phyloP scores from a whole-genome alignment of 2,113 vertebrate species.

The Calonectris borealis region DNA sequence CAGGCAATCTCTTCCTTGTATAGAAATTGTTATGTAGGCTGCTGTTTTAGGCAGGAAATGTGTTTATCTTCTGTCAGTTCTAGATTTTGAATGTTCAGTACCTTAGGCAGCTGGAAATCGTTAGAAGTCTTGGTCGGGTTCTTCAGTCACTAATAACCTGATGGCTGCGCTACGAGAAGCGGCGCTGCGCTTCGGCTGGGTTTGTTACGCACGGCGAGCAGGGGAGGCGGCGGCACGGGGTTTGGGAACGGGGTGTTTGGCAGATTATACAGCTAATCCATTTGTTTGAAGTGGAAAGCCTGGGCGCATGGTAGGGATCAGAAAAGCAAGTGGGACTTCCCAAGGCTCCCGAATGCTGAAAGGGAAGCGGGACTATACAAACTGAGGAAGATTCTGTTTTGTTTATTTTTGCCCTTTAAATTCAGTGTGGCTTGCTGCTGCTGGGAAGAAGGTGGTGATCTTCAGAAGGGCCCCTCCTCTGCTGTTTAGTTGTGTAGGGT shows the following conservation, averaged over 20 bases:
- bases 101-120: neutral
- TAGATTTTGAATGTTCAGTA: neutral
- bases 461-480: neutral
- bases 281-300: slow-evolving; percentile 4
- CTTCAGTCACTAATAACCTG: neutral
- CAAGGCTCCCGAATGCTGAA: neutral
- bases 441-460: neutral
- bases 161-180: neutral
- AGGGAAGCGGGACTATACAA: neutral
- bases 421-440: neutral
- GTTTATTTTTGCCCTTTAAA: neutral
- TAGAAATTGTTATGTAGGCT: neutral
- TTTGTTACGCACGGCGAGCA: neutral
- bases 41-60: neutral
- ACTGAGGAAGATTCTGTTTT: neutral
- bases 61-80: neutral
- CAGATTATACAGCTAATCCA: neutral
- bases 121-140: neutral
- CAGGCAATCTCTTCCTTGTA: neutral
- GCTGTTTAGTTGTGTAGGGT: neutral
- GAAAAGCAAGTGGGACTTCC: neutral
- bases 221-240: neutral
- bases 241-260: neutral
- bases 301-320: neutral
- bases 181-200: neutral